phyloP scores from a whole-genome alignment of 2,113 vertebrate species.

The Hyaena hyaena region DNA sequence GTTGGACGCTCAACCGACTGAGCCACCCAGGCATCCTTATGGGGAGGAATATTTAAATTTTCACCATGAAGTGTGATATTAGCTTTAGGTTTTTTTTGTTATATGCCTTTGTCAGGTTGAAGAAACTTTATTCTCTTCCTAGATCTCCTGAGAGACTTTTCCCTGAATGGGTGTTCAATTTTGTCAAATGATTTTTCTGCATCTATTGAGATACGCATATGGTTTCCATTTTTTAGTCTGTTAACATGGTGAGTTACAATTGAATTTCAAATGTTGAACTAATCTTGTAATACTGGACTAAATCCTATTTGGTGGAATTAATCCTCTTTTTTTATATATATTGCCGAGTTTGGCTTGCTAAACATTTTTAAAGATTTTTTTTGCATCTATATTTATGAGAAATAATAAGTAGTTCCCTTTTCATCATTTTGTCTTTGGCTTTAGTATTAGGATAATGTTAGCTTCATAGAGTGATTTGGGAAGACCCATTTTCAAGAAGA shows the following conservation, averaged over 20 bases:
- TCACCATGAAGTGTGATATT: not conserved
- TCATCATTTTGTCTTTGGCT: not conserved
- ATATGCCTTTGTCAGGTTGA: not conserved
- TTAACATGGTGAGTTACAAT: not conserved
- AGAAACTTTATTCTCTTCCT: not conserved
- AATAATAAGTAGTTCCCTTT: not conserved
- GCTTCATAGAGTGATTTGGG: not conserved
- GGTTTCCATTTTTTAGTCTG: not conserved
- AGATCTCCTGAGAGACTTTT: not conserved
- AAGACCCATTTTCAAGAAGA: not conserved
- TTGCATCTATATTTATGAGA: not conserved
- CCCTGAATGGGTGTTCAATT: not conserved
- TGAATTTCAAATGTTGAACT: not conserved
- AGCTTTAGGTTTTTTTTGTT: not conserved
- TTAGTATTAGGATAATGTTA: not conserved
- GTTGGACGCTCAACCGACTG: no score
- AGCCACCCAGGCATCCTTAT: not conserved
- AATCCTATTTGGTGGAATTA: not conserved
- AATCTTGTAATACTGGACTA: not conserved
- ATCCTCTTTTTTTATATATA: not conserved
- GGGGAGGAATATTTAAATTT: not conserved
- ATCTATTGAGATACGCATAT: not conserved
- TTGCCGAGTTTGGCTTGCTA: not conserved
- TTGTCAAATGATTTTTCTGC: not conserved
- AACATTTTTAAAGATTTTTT: not conserved